Evolutionary conservation across 92 coral and sea anemone genomes (phyloP).

Genomic region (Epizoanthus stellaris): DNA sequence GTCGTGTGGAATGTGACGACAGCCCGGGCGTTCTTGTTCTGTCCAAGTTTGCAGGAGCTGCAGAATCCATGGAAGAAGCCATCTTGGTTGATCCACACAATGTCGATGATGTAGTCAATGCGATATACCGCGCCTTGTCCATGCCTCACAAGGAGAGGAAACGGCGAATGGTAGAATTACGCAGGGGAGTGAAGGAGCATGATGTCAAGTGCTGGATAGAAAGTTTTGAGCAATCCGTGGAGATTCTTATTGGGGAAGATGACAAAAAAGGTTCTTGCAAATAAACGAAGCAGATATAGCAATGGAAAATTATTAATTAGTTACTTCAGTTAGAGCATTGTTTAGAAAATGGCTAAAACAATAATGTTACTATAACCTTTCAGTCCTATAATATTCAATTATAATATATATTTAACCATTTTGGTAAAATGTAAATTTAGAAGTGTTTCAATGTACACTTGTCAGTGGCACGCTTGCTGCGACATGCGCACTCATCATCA

Average conservation of each 20-base stretch:
- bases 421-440: too few species aligned
- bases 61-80: not conserved
- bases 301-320: too few species aligned
- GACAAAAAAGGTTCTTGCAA: too few species aligned
- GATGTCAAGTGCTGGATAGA: not conserved
- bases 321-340: too few species aligned
- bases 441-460: too few species aligned
- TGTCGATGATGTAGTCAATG: not conserved
- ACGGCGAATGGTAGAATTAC: slow-evolving; percentile 7
- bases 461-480: not conserved
- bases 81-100: slow-evolving; percentile 20
- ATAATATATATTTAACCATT: too few species aligned
- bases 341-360: too few species aligned
- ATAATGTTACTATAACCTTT: too few species aligned
- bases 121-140: slow-evolving; percentile 8
- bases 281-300: too few species aligned
- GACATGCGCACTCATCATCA: not conserved
- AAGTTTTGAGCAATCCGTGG: too few species aligned
- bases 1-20: not conserved
- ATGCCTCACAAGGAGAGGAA: not conserved
- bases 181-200: not conserved
- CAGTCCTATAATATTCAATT: too few species aligned
- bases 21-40: slow-evolving; percentile 34
- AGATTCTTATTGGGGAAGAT: too few species aligned
- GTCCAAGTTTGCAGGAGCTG: slow-evolving; percentile 41